Conservation (phyloP, 1,140 invertebrate genomes). For the Argopecten irradians region DNA sequence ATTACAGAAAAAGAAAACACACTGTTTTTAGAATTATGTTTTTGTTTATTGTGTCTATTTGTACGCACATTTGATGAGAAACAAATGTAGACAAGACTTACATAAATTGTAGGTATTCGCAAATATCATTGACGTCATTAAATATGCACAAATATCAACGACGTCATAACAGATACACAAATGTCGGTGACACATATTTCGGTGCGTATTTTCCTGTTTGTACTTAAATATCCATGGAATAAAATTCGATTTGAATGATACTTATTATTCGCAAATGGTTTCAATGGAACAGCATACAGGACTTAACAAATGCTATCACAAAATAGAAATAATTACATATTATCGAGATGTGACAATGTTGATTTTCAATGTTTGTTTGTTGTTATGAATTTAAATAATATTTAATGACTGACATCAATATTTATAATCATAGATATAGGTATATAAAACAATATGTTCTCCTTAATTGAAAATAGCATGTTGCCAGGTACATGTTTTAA, state of each 20-base stretch:
- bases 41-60: slow-evolving; percentile 18
- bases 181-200: background rate
- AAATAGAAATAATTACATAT: background rate
- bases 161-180: background rate
- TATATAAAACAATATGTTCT: too few species aligned
- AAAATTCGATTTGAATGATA: background rate
- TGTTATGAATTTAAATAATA: too few species aligned
- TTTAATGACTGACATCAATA: too few species aligned
- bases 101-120: background rate
- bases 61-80: background rate
- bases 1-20: background rate
- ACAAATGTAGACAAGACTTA: background rate
- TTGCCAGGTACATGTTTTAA: too few species aligned
- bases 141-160: background rate
- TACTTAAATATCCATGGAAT: background rate
- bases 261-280: background rate
- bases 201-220: background rate
- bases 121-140: background rate
- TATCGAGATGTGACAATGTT: background rate
- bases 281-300: background rate
- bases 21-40: background rate
- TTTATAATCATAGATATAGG: too few species aligned
- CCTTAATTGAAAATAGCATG: too few species aligned
- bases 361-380: background rate
- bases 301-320: background rate